Evolutionary conservation across 1,140 invertebrate genomes (phyloP).

Genomic region (Aradophagus sp.): DNA sequence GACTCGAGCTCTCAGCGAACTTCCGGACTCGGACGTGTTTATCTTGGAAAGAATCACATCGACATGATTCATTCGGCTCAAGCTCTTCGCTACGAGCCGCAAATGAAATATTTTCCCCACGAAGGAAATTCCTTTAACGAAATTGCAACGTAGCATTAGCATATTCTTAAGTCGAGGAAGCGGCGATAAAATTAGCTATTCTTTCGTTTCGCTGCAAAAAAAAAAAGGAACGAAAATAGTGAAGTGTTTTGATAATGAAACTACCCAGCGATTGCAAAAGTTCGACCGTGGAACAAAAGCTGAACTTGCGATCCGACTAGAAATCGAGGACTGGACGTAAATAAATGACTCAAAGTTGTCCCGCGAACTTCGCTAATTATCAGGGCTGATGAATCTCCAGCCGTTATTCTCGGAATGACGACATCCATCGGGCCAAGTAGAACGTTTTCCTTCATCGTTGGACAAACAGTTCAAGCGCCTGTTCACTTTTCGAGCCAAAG

Average conservation of each 20-base stretch:
- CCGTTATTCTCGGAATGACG: slow-evolving; percentile 65
- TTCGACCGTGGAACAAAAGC: slow-evolving; percentile 42
- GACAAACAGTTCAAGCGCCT: slow-evolving; percentile 48
- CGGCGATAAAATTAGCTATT: slow-evolving; percentile 11
- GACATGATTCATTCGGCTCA: slow-evolving; percentile 17
- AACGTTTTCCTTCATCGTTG: slow-evolving; percentile 26
- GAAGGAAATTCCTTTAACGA: slow-evolving; percentile 10
- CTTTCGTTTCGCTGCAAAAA: background rate
- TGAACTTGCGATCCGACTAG: slow-evolving; percentile 16
- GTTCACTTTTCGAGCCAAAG: slow-evolving; percentile 52
- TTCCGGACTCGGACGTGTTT: slow-evolving; percentile 22
- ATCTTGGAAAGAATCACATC: slow-evolving; percentile 33
- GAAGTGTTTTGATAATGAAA: slow-evolving; percentile 35
- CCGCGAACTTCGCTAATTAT: slow-evolving; percentile 66
- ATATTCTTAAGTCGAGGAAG: slow-evolving; percentile 28
- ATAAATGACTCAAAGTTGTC: slow-evolving; percentile 36
- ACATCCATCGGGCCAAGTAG: slow-evolving; percentile 59
- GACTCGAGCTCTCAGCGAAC: slow-evolving; percentile 7
- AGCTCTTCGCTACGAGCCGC: background rate
- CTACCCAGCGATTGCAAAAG: slow-evolving; percentile 19
- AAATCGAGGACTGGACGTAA: slow-evolving; percentile 46
- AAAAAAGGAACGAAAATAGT: no score
- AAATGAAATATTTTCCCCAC: slow-evolving; percentile 18
- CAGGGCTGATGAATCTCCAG: slow-evolving; percentile 70
- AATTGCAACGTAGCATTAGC: slow-evolving; percentile 30